phyloP scores from a whole-genome alignment of 2,797 vertebrate species.

The Protonibea diacanthus region DNA sequence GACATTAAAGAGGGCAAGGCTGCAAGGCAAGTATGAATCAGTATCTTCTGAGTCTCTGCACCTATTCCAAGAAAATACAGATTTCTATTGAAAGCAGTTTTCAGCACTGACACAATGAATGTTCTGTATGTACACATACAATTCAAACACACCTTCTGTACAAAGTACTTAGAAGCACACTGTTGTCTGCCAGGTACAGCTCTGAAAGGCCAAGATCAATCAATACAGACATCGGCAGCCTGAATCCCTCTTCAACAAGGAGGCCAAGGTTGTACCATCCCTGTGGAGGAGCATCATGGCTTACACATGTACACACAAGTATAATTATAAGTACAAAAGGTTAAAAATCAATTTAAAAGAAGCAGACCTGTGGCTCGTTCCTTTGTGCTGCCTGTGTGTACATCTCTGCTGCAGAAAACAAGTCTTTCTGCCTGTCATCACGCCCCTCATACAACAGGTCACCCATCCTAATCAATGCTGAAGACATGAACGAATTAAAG shows the following conservation, averaged over 20 bases:
- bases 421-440: constrained; percentile 59
- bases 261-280: constrained; percentile 88
- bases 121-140: neutral
- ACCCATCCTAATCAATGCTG: constrained; percentile 87
- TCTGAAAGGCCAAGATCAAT: constrained; percentile 80
- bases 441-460: constrained; percentile 83
- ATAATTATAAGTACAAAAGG: neutral
- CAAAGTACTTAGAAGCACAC: constrained; percentile 74
- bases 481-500: neutral
- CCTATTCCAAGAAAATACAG: constrained; percentile 64
- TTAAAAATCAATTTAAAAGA: constrained; percentile 14
- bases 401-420: constrained; percentile 82
- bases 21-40: constrained; percentile 88
- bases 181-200: constrained; percentile 74
- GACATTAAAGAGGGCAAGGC: constrained; percentile 83
- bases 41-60: constrained; percentile 83
- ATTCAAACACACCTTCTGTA: constrained; percentile 78
- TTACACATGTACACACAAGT: neutral
- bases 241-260: constrained; percentile 83
- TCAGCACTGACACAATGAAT: neutral
- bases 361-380: constrained; percentile 85
- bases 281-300: constrained; percentile 64
- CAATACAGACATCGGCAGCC: constrained; percentile 76
- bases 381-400: constrained; percentile 84
- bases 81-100: neutral